phyloP scores from a whole-genome alignment of 2,888 invertebrate genomes.

The Drosophila longiperda region DNA sequence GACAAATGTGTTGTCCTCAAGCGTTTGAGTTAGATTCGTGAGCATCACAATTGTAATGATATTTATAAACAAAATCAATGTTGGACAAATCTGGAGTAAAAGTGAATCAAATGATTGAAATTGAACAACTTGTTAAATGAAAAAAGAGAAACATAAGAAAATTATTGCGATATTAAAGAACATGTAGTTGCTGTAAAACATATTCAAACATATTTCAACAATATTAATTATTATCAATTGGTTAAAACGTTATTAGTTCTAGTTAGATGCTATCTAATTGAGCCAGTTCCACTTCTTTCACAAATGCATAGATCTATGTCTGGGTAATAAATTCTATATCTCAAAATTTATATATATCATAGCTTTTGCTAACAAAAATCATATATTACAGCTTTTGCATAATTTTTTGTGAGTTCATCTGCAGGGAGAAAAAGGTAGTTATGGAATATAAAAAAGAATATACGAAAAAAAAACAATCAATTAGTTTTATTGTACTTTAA shows the following conservation, averaged over 20 bases:
- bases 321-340: background rate
- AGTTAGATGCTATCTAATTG: background rate
- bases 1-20: conserved; percentile 60
- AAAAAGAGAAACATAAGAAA: too few species aligned
- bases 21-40: conserved; percentile 33
- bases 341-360: background rate
- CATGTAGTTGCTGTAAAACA: too few species aligned
- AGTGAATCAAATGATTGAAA: background rate
- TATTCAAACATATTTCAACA: too few species aligned
- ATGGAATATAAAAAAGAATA: background rate
- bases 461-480: background rate
- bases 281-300: background rate
- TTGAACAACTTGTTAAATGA: background rate
- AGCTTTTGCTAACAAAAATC: background rate
- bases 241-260: background rate
- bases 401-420: background rate
- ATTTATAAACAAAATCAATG: conserved; percentile 3
- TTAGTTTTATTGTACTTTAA: background rate
- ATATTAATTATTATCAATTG: background rate
- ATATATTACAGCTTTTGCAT: background rate
- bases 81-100: background rate
- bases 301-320: background rate
- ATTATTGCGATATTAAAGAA: too few species aligned
- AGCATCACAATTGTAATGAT: background rate
- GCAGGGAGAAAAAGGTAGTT: background rate